Percentiles rank a stretch among this genome's conserved stretches.
Evolutionary conservation across 2,113 vertebrate genomes (phyloP).

Genomic region (Chinchilla lanigera): DNA sequence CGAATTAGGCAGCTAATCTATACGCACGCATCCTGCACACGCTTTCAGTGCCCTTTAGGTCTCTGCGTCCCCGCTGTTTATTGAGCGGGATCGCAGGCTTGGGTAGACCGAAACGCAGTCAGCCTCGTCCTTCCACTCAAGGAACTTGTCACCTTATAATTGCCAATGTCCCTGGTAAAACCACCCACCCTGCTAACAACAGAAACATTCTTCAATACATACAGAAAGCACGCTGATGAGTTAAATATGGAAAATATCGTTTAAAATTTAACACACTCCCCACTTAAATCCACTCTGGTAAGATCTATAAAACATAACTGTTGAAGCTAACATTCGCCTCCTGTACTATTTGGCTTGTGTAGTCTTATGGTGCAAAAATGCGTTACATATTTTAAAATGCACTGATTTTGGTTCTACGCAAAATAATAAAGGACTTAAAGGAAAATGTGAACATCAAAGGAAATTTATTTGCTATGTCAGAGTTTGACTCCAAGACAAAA

Average conservation of each 20-base stretch:
- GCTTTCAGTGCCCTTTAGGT: neutral
- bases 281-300: neutral
- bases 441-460: conserved; percentile 8
- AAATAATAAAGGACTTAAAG: conserved; percentile 8
- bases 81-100: neutral
- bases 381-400: conserved; percentile 29
- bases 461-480: conserved; percentile 44
- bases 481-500: conserved; percentile 24
- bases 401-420: neutral
- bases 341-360: neutral
- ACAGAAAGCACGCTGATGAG: neutral
- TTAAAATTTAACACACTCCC: neutral
- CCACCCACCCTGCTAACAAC: neutral
- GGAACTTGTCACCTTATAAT: neutral
- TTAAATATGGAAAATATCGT: neutral
- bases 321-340: neutral
- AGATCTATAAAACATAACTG: conserved; percentile 49
- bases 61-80: neutral
- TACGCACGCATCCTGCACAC: neutral
- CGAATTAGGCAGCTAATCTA: neutral
- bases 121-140: neutral
- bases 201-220: neutral
- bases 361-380: neutral
- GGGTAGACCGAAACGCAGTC: neutral
- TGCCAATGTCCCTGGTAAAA: neutral